Evolutionary conservation across 2,797 vertebrate species (phyloP).

Genomic region (Smutsia gigantea): DNA sequence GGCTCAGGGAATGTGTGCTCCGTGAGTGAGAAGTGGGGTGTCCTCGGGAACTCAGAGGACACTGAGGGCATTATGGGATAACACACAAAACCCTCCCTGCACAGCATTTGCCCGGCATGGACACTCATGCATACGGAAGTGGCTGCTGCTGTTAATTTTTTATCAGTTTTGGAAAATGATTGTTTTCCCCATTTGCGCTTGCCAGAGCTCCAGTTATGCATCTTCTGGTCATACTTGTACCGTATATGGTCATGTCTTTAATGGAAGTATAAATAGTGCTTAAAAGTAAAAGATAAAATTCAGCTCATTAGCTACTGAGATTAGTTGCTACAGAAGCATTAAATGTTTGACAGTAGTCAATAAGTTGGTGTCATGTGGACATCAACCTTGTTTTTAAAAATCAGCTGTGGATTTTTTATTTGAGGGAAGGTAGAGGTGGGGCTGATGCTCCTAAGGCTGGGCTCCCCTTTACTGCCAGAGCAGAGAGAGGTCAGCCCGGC

Average conservation of each 20-base stretch:
- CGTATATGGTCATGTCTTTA: background rate
- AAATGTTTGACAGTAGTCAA: background rate
- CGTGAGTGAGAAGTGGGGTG: background rate
- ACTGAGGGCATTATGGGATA: rapidly evolving
- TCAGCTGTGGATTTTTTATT: background rate
- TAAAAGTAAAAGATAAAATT: conserved; percentile 18
- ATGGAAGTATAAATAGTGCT: background rate
- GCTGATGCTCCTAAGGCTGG: background rate
- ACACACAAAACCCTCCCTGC: background rate
- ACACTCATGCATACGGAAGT: rapidly evolving
- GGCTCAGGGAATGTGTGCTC: background rate
- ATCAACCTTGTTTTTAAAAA: background rate
- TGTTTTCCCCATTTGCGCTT: background rate
- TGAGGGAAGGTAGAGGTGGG: background rate
- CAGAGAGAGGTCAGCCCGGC: background rate
- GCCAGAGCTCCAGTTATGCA: background rate
- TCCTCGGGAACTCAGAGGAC: background rate
- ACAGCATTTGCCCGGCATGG: rapidly evolving
- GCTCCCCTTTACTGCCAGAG: background rate
- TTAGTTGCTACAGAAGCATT: background rate
- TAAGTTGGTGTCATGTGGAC: background rate
- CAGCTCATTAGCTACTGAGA: background rate
- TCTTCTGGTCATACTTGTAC: background rate
- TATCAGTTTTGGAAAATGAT: background rate
- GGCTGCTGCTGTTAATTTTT: background rate